Percentiles rank a stretch among this genome's conserved stretches.
These are phyloP conservation scores for Eilema sororculum DNA, from an alignment of 2,888 invertebrate species.

Conservation along the genomic window DNA sequence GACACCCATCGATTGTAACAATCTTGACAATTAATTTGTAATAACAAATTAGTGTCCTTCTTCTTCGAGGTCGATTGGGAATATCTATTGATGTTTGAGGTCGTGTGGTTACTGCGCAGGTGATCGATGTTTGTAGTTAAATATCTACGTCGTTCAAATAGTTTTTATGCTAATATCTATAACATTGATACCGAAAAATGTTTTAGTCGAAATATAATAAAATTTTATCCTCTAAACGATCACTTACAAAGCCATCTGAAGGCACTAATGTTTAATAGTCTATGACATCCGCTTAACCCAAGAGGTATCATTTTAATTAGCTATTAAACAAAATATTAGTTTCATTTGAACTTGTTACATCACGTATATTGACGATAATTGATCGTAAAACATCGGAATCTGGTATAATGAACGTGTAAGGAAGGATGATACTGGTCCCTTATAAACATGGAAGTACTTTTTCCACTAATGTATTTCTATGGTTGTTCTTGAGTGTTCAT, in stretches of 20 bases:
- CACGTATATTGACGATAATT: background rate
- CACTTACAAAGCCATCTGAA: background rate
- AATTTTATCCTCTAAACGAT: background rate
- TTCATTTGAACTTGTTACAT: background rate
- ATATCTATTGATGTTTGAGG: slow-evolving; percentile 23
- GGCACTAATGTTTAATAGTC: background rate
- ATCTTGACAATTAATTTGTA: slow-evolving; percentile 35
- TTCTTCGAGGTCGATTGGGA: slow-evolving; percentile 36
- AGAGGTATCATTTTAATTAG: background rate
- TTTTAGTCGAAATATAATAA: slow-evolving; percentile 1
- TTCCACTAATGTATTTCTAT: too few relatives aligned
- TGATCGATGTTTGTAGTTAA: slow-evolving; percentile 4
- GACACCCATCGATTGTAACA: slow-evolving; percentile 32
- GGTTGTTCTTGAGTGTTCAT: too few relatives aligned
- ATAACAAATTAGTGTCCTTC: slow-evolving; percentile 30
- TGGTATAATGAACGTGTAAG: background rate
- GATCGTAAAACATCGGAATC: background rate
- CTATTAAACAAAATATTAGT: background rate
- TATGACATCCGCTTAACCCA: background rate
- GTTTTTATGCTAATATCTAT: background rate
- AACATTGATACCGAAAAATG: background rate
- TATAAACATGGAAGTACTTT: too few relatives aligned
- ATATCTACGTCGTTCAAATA: background rate
- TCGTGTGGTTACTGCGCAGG: background rate
- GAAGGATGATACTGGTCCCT: background rate